phyloP scores from a whole-genome alignment of 2,888 invertebrate genomes.

The Ditula angustiorana region DNA sequence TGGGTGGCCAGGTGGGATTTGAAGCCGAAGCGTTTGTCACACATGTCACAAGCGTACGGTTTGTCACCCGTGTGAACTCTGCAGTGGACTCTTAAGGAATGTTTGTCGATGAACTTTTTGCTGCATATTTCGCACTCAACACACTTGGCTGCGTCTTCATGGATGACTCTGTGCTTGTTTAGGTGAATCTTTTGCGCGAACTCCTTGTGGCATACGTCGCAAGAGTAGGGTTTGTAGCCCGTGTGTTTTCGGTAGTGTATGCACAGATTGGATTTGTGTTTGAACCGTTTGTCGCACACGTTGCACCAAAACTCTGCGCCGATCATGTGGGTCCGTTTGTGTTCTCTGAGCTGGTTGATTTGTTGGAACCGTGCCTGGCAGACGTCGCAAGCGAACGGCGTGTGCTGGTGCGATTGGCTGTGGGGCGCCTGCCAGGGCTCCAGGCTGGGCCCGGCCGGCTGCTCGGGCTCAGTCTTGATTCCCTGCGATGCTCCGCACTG shows the following conservation, averaged over 20 bases:
- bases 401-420: background rate
- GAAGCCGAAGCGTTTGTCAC: background rate
- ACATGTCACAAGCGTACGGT: slow-evolving; percentile 1
- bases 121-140: slow-evolving; percentile 4
- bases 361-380: background rate
- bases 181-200: background rate
- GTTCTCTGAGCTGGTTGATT: background rate
- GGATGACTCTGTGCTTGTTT: background rate
- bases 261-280: background rate
- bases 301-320: slow-evolving; percentile 2
- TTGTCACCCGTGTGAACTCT: background rate
- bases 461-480: background rate
- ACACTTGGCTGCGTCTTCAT: background rate
- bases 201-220: background rate
- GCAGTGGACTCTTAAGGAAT: background rate
- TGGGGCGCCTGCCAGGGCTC: background rate
- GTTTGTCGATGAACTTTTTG: slow-evolving; percentile 1
- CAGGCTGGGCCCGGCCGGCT: background rate
- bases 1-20: background rate
- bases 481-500: background rate
- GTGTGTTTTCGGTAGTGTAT: slow-evolving; percentile 7
- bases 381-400: background rate
- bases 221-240: slow-evolving; percentile 11
- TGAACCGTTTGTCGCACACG: background rate
- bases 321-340: background rate